phyloP scores from a whole-genome alignment of 2,113 vertebrate genomes.

The Astatotilapia flaviijosephi region DNA sequence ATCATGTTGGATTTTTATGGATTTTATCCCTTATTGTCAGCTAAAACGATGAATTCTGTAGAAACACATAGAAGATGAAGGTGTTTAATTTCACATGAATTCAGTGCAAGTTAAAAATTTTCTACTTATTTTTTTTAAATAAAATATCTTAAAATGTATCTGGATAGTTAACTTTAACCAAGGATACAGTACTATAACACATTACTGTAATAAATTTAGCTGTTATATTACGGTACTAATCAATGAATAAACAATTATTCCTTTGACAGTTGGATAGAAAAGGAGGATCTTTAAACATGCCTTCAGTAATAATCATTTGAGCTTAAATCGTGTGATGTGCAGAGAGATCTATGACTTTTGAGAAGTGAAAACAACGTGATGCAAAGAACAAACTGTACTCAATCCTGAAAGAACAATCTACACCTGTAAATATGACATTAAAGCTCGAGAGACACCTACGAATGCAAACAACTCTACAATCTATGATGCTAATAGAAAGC shows the following conservation, averaged over 20 bases:
- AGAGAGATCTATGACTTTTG: fast-evolving
- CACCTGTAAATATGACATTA: background rate
- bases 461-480: background rate
- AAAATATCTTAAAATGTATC: too few relatives aligned
- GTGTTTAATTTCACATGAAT: too few relatives aligned
- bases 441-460: background rate
- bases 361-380: background rate
- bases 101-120: too few relatives aligned
- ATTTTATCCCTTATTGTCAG: too few relatives aligned
- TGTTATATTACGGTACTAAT: too few relatives aligned
- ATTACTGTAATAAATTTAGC: too few relatives aligned
- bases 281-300: background rate
- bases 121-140: too few relatives aligned
- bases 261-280: background rate
- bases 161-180: too few relatives aligned
- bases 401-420: background rate
- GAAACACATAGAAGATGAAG: too few relatives aligned
- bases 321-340: background rate
- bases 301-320: fast-evolving
- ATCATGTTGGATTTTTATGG: background rate
- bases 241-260: too few relatives aligned
- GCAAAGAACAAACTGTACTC: background rate
- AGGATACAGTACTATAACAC: too few relatives aligned
- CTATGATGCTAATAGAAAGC: background rate
- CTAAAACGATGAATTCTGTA: too few relatives aligned